phyloP scores from a whole-genome alignment of 2,888 invertebrate species.

The Pammene fasciana region DNA sequence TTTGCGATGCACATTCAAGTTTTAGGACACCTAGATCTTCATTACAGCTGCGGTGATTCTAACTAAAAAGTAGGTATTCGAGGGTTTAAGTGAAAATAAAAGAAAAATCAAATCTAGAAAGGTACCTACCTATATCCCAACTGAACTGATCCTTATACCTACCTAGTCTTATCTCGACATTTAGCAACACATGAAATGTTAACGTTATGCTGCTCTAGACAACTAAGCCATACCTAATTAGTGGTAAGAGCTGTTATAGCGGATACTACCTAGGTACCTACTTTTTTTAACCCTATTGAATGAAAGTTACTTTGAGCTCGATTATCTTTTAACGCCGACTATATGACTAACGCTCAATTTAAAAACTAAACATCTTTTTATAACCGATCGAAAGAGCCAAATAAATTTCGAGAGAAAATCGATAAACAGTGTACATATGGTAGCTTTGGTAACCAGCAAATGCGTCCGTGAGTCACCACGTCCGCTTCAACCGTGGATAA shows the following conservation, averaged over 20 bases:
- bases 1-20: conserved; percentile 15
- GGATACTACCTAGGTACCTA: neutral
- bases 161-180: no score
- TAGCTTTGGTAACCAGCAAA: conserved; percentile 16
- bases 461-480: conserved; percentile 15
- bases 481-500: conserved; percentile 10
- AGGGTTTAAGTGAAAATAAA: no score
- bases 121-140: no score
- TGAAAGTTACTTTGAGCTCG: neutral
- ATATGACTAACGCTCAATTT: no score
- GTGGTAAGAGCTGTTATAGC: neutral
- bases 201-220: no score
- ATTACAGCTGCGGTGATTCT: no score
- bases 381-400: neutral
- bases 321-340: neutral
- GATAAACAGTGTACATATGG: conserved; percentile 16
- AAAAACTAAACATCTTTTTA: no score
- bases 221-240: neutral
- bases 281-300: neutral
- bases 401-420: conserved; percentile 4
- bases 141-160: no score
- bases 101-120: no score
- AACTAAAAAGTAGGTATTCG: no score
- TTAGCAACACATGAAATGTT: no score
- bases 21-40: neutral